Conservation (phyloP, 1,140 invertebrate genomes). For the Eriocheir sinensis region DNA sequence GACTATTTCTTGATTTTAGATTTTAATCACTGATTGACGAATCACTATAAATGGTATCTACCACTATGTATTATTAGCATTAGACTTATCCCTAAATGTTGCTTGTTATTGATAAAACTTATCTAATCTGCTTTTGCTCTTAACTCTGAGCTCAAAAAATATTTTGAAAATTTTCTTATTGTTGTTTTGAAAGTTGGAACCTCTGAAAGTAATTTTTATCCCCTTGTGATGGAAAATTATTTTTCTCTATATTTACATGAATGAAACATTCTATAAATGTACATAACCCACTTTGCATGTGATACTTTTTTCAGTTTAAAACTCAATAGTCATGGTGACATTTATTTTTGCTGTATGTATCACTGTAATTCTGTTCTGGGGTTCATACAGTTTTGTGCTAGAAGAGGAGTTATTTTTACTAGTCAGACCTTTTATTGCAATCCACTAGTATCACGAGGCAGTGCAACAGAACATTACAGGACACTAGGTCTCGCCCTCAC, state of each 20-base stretch:
- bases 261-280: not conserved
- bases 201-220: not conserved
- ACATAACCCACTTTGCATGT: not conserved
- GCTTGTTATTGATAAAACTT: not conserved
- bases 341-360: too few species aligned
- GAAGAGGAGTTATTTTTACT: too few species aligned
- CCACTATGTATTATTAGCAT: not conserved
- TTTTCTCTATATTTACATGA: not conserved
- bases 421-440: too few species aligned
- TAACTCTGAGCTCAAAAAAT: not conserved
- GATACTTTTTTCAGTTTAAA: not conserved
- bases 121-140: not conserved
- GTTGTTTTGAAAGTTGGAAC: not conserved
- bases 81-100: not conserved
- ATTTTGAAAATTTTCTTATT: not conserved
- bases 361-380: too few species aligned
- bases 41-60: not conserved
- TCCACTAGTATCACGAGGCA: too few species aligned
- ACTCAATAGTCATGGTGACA: too few species aligned
- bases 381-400: too few species aligned
- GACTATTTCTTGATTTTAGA: slow-evolving; percentile 4
- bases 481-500: too few species aligned
- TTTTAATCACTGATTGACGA: not conserved
- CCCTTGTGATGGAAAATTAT: not conserved
- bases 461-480: too few species aligned